Evolutionary conservation across 2,888 invertebrate genomes (phyloP).

Genomic region (Calameuta idolon): DNA sequence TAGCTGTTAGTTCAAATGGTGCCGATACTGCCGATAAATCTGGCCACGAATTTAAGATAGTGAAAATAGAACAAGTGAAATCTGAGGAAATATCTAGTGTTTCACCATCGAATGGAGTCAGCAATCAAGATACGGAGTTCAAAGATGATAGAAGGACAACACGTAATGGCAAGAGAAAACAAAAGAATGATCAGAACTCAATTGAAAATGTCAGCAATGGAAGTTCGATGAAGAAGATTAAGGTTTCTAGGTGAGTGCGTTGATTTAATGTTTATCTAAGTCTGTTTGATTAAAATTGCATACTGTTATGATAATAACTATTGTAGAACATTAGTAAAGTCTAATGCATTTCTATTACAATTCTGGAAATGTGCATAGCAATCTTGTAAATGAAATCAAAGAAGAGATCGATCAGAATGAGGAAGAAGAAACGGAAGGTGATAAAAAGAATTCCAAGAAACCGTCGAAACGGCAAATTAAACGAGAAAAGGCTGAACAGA

Average conservation of each 20-base stretch:
- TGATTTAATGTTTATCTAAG: background rate
- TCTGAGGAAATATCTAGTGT: background rate
- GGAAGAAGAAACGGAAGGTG: constrained; percentile 36
- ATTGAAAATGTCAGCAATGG: background rate
- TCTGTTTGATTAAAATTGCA: background rate
- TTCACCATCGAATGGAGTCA: background rate
- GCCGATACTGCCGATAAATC: background rate
- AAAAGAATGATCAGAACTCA: background rate
- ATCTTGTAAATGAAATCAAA: constrained; percentile 34
- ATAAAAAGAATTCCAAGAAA: constrained; percentile 55
- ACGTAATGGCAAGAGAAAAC: background rate
- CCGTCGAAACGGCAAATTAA: constrained; percentile 77
- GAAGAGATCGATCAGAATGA: constrained; percentile 36
- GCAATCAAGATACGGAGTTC: background rate
- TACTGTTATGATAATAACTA: background rate
- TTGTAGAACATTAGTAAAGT: background rate
- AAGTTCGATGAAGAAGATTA: background rate
- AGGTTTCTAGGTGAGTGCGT: background rate
- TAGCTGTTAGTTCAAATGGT: background rate
- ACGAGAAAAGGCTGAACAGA: constrained; percentile 72
- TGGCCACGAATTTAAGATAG: background rate
- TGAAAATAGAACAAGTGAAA: background rate
- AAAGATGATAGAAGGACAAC: background rate
- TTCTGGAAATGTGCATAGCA: constrained; percentile 16
- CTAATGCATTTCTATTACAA: background rate